These are phyloP conservation scores for Mizuhopecten yessoensis DNA, from an alignment of 1,140 invertebrate genomes.

Conservation along the genomic window DNA sequence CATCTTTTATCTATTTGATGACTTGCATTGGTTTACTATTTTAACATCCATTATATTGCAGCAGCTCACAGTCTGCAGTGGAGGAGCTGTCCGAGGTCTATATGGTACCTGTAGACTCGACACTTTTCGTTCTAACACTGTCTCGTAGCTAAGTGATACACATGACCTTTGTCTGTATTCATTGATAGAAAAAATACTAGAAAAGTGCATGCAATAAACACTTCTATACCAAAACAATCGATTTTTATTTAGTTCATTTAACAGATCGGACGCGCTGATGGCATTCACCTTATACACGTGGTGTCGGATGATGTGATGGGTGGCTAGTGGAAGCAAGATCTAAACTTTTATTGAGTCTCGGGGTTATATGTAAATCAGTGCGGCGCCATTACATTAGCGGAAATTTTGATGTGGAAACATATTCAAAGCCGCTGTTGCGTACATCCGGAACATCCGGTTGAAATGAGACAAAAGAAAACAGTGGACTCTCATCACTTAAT, in stretches of 20 bases:
- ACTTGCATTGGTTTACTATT: too few relatives aligned
- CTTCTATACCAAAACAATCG: background rate
- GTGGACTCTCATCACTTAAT: slow-evolving; percentile 17
- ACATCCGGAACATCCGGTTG: background rate
- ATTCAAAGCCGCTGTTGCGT: slow-evolving; percentile 1
- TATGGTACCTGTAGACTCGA: too few relatives aligned
- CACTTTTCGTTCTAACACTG: too few relatives aligned
- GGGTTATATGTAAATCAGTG: background rate
- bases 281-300: background rate
- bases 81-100: too few relatives aligned
- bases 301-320: background rate
- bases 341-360: background rate
- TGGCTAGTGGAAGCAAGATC: background rate
- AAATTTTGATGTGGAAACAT: slow-evolving; percentile 17
- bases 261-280: background rate
- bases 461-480: slow-evolving; percentile 29
- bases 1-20: too few relatives aligned
- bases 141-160: too few relatives aligned
- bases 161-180: background rate
- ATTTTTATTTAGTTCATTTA: background rate
- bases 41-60: too few relatives aligned
- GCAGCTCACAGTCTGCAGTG: too few relatives aligned
- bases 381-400: background rate
- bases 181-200: background rate
- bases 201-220: background rate